phyloP scores from a whole-genome alignment of 2,888 invertebrate genomes.

The Tholera decimalis region DNA sequence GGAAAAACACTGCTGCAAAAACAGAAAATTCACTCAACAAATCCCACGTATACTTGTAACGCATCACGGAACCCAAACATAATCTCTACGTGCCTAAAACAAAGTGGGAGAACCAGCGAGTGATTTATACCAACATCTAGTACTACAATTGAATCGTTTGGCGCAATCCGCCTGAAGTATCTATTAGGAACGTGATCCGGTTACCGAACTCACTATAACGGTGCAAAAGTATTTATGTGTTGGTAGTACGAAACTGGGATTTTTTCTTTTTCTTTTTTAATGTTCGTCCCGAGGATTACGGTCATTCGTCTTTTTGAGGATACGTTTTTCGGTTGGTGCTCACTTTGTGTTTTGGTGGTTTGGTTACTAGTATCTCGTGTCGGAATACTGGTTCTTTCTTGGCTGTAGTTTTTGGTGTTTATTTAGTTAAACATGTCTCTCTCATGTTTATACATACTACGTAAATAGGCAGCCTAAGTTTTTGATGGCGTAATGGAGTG shows the following conservation, averaged over 20 bases:
- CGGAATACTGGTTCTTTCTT: background rate
- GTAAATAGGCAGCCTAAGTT: background rate
- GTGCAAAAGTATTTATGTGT: slow-evolving; percentile 71
- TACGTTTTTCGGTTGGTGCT: slow-evolving; percentile 33
- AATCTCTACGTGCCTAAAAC: slow-evolving; percentile 74
- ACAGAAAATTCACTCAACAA: slow-evolving; percentile 31
- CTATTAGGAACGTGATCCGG: slow-evolving; percentile 81
- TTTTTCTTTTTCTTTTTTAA: slow-evolving; percentile 66
- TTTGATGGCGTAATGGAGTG: too few species aligned
- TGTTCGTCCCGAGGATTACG: slow-evolving; percentile 67
- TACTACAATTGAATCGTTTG: slow-evolving; percentile 82
- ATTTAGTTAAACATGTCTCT: background rate
- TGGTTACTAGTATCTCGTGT: slow-evolving; percentile 26
- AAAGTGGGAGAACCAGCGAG: slow-evolving; percentile 63
- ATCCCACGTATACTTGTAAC: slow-evolving; percentile 54
- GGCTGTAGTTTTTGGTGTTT: background rate
- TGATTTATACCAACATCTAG: slow-evolving; percentile 83
- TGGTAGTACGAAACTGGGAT: slow-evolving; percentile 31
- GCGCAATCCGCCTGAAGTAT: slow-evolving; percentile 80
- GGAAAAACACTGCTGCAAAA: slow-evolving; percentile 12
- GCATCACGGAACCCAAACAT: slow-evolving; percentile 60
- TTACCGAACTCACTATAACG: slow-evolving; percentile 65
- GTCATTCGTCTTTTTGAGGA: slow-evolving; percentile 60
- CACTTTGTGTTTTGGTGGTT: slow-evolving; percentile 44
- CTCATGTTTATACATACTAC: too few species aligned